Percentiles rank a stretch among this genome's conserved stretches.
These are phyloP conservation scores for Tachysurus fulvidraco DNA, from an alignment of 2,113 vertebrate species.

Conservation along the genomic window DNA sequence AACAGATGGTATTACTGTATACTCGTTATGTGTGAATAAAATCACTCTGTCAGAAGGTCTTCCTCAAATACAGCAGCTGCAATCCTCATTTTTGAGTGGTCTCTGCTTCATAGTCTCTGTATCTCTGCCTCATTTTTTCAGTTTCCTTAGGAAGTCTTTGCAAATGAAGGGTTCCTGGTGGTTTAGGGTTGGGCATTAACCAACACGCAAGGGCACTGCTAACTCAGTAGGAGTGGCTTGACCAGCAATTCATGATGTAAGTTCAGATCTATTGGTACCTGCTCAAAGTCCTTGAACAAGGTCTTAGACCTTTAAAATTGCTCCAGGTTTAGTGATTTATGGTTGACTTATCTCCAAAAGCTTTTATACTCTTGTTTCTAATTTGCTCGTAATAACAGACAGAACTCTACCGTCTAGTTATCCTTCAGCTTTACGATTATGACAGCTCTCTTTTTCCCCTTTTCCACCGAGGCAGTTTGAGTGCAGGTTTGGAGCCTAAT, in stretches of 20 bases:
- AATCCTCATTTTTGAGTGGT: background rate
- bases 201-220: too few species aligned
- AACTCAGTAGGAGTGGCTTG: too few species aligned
- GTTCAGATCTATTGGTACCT: background rate
- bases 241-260: background rate
- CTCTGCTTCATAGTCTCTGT: background rate
- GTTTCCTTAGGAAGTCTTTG: background rate
- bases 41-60: background rate
- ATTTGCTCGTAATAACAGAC: background rate
- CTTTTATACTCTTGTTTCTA: background rate
- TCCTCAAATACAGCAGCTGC: background rate
- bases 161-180: background rate
- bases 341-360: background rate
- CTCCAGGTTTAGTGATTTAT: background rate
- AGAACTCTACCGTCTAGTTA: background rate
- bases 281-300: background rate
- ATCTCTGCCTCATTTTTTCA: background rate
- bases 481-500: too few species aligned
- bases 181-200: background rate
- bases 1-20: background rate
- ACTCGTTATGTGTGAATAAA: background rate
- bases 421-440: background rate
- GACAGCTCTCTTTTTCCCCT: background rate
- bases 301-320: background rate
- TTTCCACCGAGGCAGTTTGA: too few species aligned